Conservation (phyloP, 64 coral and sea anemone genomes). For the Acropora yongei region DNA sequence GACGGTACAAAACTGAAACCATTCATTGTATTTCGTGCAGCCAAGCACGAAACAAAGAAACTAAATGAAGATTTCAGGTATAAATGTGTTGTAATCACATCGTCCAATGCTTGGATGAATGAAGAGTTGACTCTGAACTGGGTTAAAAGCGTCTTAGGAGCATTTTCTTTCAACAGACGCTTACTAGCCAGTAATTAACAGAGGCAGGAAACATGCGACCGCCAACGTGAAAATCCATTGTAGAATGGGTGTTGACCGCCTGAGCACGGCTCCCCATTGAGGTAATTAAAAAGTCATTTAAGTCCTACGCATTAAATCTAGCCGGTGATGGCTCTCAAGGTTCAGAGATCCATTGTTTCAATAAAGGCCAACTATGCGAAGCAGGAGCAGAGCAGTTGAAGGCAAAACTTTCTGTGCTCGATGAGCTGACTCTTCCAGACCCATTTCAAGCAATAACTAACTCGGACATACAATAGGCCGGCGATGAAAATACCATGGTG, state of each 20-base stretch:
- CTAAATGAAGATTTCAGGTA: slow-evolving; percentile 22
- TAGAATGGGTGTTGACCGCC: slow-evolving; percentile 11
- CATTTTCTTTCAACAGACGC: too few relatives aligned
- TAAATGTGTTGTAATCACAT: slow-evolving; percentile 32
- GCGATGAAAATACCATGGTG: slow-evolving; percentile 59
- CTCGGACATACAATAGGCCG: slow-evolving; percentile 24
- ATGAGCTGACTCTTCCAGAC: slow-evolving; percentile 60
- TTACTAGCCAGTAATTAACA: too few relatives aligned
- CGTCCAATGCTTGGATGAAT: slow-evolving; percentile 63
- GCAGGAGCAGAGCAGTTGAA: slow-evolving; percentile 48
- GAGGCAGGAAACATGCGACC: slow-evolving; percentile 54
- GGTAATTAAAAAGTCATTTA: slow-evolving; percentile 10
- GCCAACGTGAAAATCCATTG: slow-evolving; percentile 14
- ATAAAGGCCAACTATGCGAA: slow-evolving; percentile 46
- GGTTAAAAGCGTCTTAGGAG: too few relatives aligned
- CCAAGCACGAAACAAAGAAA: slow-evolving; percentile 31
- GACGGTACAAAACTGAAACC: slow-evolving; percentile 63
- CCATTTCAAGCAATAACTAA: slow-evolving; percentile 65
- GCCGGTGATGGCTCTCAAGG: slow-evolving; percentile 47
- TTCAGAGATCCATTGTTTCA: slow-evolving; percentile 30
- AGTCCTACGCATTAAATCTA: slow-evolving; percentile 12
- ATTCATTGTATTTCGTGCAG: slow-evolving; percentile 55
- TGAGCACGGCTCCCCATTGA: not conserved
- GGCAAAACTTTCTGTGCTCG: slow-evolving; percentile 54
- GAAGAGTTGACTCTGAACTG: slow-evolving; percentile 62